These are phyloP conservation scores for Mastomys coucha DNA, from an alignment of 2,113 vertebrate species.

Conservation along the genomic window DNA sequence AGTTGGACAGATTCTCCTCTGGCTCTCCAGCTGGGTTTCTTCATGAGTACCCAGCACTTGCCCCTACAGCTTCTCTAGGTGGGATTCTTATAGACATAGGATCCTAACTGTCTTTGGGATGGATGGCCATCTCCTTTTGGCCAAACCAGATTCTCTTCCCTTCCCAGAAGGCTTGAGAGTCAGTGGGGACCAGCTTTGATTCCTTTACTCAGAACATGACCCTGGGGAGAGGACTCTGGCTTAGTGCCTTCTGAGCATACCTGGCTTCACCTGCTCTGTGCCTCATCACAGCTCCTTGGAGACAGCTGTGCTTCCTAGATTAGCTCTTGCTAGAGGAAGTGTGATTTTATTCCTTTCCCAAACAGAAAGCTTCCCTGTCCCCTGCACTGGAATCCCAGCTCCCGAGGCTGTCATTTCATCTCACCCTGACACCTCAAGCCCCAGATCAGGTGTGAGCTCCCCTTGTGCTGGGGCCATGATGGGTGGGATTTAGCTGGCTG, in stretches of 20 bases:
- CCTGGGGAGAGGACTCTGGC: not conserved
- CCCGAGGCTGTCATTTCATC: not conserved
- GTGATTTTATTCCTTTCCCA: not conserved
- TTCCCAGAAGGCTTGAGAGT: not conserved
- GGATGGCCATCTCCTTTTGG: not conserved
- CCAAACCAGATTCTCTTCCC: not conserved
- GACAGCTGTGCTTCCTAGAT: not conserved
- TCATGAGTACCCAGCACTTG: not conserved
- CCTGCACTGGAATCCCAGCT: not conserved
- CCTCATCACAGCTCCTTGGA: not conserved
- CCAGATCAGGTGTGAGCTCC: not conserved
- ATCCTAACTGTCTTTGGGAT: not conserved
- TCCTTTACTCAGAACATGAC: not conserved
- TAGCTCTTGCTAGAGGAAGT: not conserved
- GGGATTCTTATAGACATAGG: slow-evolving; percentile 4
- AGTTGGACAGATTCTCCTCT: not conserved
- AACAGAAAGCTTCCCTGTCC: not conserved
- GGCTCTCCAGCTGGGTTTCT: not conserved
- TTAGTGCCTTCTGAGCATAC: not conserved
- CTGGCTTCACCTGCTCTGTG: not conserved
- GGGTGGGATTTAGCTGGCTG: not conserved
- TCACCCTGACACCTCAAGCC: not conserved
- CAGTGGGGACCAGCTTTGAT: not conserved
- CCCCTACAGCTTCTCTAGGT: not conserved
- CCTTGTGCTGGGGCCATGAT: not conserved